These are phyloP conservation scores for Ruditapes philippinarum DNA, from an alignment of 1,140 invertebrate species.

Conservation along the genomic window DNA sequence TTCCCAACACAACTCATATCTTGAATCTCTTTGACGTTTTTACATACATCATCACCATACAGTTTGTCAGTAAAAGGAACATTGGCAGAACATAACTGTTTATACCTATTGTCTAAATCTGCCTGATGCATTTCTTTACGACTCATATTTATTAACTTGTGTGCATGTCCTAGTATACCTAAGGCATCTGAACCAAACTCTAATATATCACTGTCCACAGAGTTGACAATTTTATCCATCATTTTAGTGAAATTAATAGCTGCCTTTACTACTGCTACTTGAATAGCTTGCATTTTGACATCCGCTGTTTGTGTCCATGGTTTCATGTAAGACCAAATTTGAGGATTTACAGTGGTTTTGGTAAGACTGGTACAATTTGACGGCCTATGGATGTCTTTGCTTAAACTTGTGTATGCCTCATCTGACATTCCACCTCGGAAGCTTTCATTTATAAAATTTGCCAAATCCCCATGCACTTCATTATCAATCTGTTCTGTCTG, in stretches of 20 bases:
- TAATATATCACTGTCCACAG: neutral
- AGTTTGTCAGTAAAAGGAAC: conserved; percentile 28
- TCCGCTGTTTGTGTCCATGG: conserved; percentile 29
- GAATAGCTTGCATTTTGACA: conserved; percentile 3
- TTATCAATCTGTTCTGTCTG: neutral
- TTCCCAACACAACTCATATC: neutral
- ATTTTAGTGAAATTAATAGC: conserved; percentile 10
- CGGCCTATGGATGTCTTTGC: conserved; percentile 6
- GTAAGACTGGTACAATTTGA: neutral
- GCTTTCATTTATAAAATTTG: neutral
- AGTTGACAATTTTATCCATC: neutral
- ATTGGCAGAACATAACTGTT: neutral
- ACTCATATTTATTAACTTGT: conserved; percentile 8
- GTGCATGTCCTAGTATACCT: too few relatives aligned
- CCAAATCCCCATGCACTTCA: neutral
- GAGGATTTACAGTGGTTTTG: conserved; percentile 1
- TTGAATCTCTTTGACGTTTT: conserved; percentile 33
- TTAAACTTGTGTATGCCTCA: neutral
- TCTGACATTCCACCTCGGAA: conserved; percentile 10
- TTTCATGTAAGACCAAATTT: neutral
- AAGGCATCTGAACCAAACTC: conserved; percentile 13
- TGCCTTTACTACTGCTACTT: neutral
- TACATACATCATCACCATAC: conserved; percentile 34
- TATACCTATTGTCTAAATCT: conserved; percentile 34
- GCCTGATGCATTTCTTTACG: conserved; percentile 15